Evolutionary conservation across 2,888 invertebrate genomes (phyloP).

Genomic region (Coremacera marginata): DNA sequence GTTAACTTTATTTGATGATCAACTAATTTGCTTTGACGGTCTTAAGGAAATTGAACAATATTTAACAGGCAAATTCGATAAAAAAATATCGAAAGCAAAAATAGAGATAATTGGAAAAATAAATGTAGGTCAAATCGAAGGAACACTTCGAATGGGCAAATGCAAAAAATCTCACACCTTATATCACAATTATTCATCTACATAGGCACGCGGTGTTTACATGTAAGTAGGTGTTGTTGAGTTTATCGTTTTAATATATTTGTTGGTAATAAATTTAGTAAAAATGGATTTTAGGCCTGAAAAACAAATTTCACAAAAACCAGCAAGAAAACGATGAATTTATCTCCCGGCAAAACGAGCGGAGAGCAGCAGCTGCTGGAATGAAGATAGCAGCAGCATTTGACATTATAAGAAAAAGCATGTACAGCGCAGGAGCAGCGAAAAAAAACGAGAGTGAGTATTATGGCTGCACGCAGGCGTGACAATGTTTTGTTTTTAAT

Average conservation of each 20-base stretch:
- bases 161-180: conserved; percentile 22
- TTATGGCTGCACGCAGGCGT: background rate
- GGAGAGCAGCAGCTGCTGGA: background rate
- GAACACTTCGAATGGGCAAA: background rate
- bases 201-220: background rate
- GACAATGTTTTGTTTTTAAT: no score
- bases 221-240: background rate
- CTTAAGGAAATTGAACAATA: background rate
- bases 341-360: background rate
- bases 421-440: background rate
- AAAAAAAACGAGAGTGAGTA: background rate
- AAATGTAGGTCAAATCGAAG: background rate
- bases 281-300: conserved; percentile 14
- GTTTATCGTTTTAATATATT: background rate
- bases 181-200: conserved; percentile 35
- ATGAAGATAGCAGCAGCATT: background rate
- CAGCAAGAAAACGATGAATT: background rate
- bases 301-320: conserved; percentile 18
- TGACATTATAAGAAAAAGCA: background rate
- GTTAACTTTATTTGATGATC: no score
- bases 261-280: background rate
- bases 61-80: background rate
- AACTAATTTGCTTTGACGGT: no score
- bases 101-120: background rate
- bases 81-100: background rate